These are phyloP conservation scores for Paracentrotus lividus DNA, from an alignment of 53 echinoderm and acorn worm species.

Conservation along the genomic window DNA sequence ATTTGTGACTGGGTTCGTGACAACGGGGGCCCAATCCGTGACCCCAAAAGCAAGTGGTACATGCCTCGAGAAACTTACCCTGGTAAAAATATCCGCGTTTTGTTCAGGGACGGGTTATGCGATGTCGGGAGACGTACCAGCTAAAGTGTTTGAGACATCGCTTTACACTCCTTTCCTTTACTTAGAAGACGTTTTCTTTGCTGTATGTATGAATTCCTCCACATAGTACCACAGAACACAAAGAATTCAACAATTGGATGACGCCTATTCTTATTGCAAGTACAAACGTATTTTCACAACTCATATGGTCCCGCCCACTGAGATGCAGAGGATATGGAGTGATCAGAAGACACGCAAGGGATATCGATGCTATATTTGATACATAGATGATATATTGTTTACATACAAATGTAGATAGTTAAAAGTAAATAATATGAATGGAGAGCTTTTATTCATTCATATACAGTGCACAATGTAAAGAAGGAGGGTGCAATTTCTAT, in stretches of 20 bases:
- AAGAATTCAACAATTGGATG: slow-evolving; percentile 92
- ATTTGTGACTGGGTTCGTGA: slow-evolving; percentile 86
- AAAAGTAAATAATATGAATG: background rate
- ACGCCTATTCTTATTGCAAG: slow-evolving; percentile 92
- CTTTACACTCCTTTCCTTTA: slow-evolving; percentile 84
- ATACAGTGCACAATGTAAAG: background rate
- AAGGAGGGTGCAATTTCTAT: background rate
- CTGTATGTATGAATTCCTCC: slow-evolving; percentile 81
- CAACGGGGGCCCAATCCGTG: slow-evolving; percentile 91
- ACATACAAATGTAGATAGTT: background rate
- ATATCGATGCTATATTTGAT: slow-evolving; percentile 65
- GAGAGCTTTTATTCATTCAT: background rate
- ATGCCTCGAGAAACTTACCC: slow-evolving; percentile 92
- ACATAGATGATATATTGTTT: background rate
- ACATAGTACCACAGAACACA: slow-evolving; percentile 83
- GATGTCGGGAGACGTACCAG: slow-evolving; percentile 85
- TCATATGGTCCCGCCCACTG: slow-evolving; percentile 93
- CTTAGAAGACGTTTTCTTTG: slow-evolving; percentile 93
- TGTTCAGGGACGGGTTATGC: slow-evolving; percentile 95
- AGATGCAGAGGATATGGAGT: slow-evolving; percentile 95
- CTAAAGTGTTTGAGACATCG: slow-evolving; percentile 80
- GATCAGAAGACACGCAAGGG: slow-evolving; percentile 79
- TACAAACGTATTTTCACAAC: slow-evolving; percentile 88
- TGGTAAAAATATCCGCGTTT: slow-evolving; percentile 90
- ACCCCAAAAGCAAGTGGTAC: slow-evolving; percentile 98